Base-by-base conservation (phyloP, 2,797 vertebrate genomes). In the Phrynocephalus guinanensis region DNA sequence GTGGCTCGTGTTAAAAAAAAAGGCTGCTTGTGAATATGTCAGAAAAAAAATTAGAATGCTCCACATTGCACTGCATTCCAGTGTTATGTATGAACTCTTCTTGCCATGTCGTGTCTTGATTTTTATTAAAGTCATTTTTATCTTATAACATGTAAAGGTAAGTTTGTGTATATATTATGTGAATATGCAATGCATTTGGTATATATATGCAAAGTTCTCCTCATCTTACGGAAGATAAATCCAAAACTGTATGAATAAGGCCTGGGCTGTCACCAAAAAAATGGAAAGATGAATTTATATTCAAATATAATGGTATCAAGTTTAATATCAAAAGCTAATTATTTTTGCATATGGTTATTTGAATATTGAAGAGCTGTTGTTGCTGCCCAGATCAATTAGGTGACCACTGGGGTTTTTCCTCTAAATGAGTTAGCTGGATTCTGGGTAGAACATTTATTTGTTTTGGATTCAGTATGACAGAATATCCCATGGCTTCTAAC, bases 21-120 rank as follows among this genome's bases (percentile, higher is more conserved):
- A 96, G 94, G 96, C 96, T 97, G 97, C 97, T 95, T 96, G 94
- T 97, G 96, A 95, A 95, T 94, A 95, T 95, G 95, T 96, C 92
- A 91, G 93, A 96, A 93, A 88, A 85, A 52, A 10, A 30, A 71
- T 3, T 22, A 80, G 96, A 96, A 96, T 96, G 95, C 95, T 96
- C 93, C 94, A 94, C 95, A 92, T 94, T 92, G 95, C 88, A 93
- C 95, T 96, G 95, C 96, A 94, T 95, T 97, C 78, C 96, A 95
- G 93, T 96, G 95, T 94, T 92, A 94, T 82, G 91, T 95, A 93
- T 93, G 90, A 78, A 90, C 87, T 90, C 77, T 76, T 93, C 89
- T 88, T 95, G 93, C 91, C 73, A 95, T 95, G 94, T 94, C 94
- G 94, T 96, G 91, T 93, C 95, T 94, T 95, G 92, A 85, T 96